phyloP scores from a whole-genome alignment of 2,888 invertebrate genomes.

The Cylindroiulus punctatus region DNA sequence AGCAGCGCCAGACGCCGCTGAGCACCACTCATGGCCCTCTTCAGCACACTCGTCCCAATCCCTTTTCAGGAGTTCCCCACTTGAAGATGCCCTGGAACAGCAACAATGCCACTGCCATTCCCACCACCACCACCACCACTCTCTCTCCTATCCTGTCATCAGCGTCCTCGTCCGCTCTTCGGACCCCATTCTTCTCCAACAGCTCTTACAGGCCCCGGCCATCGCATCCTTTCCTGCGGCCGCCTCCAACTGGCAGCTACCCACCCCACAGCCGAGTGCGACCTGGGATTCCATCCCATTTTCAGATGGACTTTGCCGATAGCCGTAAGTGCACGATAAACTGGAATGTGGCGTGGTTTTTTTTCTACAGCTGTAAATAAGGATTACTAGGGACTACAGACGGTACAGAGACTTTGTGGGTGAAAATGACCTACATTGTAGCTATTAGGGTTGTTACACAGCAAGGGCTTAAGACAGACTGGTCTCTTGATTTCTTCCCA shows the following conservation, averaged over 20 bases:
- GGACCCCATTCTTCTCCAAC: conserved; percentile 29
- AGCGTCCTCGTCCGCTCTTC: conserved; percentile 17
- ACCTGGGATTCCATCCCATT: conserved; percentile 49
- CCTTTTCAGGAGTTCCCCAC: conserved; percentile 1
- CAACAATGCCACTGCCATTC: conserved; percentile 3
- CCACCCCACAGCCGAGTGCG: neutral
- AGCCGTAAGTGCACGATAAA: conserved; percentile 55
- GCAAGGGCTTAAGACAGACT: neutral
- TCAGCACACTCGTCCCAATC: neutral
- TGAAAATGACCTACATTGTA: too few relatives aligned
- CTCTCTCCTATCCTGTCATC: conserved; percentile 16
- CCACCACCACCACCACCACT: neutral
- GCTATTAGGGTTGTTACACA: neutral
- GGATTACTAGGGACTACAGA: neutral
- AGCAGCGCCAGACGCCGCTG: conserved; percentile 17
- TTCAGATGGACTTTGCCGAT: conserved; percentile 55
- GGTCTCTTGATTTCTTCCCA: neutral
- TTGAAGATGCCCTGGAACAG: neutral
- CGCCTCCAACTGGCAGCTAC: conserved; percentile 30
- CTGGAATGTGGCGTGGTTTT: neutral
- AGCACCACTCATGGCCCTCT: neutral
- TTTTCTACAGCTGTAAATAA: neutral
- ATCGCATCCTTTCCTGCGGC: conserved; percentile 54
- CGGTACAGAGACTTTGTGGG: neutral
- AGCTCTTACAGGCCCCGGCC: conserved; percentile 13